Base-by-base conservation (phyloP, 2,113 vertebrate species). In the Todiramphus saurophagus region DNA sequence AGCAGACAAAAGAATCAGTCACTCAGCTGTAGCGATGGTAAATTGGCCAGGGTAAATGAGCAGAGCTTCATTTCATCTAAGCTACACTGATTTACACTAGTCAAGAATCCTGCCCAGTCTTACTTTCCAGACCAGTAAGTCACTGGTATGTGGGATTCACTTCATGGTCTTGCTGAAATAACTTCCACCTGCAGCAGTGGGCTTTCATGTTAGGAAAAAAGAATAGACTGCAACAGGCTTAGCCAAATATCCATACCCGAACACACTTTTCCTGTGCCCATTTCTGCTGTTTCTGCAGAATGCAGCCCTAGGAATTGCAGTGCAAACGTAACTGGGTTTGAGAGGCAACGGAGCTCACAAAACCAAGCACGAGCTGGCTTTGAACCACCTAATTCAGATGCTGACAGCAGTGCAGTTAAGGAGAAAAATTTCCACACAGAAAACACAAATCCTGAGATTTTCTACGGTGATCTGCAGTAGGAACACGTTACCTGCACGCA, bases 1-100 rank as follows among this genome's bases (percentile, higher is more conserved):
- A 77, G 82, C 78, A 95, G 82, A 93, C 90, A 94, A 95, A 96
- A 89, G 70, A 91, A 95, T 76, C 89, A 80, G 83, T 88, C 75
- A 20, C 66, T 66, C 60, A 5, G 28, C 66, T 62, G 10, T 15
- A 82, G 69, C 9, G 50, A 70, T 48, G 56, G 50, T 31, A 87
- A 85, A 95, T n/a, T 60, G 69, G 60, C 31, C 12, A 11, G 62
- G 58, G 39, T 93, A 92, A 83, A 90, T 91, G 68, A 91, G 63
- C 85, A 76, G 67, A 96, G 85, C 75, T 83, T 27, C 84, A 80
- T 77, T 92, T 87, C 8, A 86, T 69, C 60, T 27, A 39, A 82
- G 79, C 63, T 41, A 46, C 46, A 16, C 56, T 79, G 74, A 82
- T 87, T 89, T 87, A 44, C 83, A 89, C 41, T 25, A 81, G 60